phyloP scores from a whole-genome alignment of 2,113 vertebrate species.

The Malurus cyaneus region DNA sequence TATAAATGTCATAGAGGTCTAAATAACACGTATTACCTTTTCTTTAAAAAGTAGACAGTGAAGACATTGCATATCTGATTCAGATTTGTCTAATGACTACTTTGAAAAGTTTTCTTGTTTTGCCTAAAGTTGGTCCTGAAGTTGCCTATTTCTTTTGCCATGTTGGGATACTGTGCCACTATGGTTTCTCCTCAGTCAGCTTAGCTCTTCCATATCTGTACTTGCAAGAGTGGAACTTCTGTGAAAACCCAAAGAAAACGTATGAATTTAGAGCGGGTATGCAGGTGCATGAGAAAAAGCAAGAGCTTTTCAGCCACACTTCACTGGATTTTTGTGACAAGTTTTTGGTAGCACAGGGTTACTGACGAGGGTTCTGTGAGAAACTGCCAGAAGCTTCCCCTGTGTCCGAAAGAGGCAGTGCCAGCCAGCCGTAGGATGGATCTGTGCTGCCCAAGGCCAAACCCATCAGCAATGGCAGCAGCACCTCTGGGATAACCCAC shows the following conservation, averaged over 20 bases:
- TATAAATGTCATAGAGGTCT: background rate
- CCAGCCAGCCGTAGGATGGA: accelerated
- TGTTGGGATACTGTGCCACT: background rate
- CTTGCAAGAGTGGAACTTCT: background rate
- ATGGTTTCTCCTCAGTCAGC: background rate
- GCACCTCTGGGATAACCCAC: accelerated
- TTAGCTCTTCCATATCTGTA: background rate
- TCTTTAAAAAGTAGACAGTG: background rate
- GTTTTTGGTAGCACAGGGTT: background rate
- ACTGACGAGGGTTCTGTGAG: background rate
- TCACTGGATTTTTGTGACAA: background rate
- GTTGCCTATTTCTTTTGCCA: background rate
- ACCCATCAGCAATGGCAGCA: accelerated
- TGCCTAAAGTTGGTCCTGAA: background rate
- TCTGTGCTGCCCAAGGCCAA: accelerated
- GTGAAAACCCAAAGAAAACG: background rate
- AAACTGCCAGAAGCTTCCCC: background rate
- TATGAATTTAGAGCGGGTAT: accelerated
- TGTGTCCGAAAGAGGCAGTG: background rate
- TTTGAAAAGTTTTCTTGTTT: background rate
- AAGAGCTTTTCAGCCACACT: background rate
- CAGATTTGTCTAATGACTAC: background rate
- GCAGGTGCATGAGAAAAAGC: background rate
- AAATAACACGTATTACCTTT: background rate
- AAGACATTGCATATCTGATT: background rate